These are phyloP conservation scores for Saccostrea echinata DNA, from an alignment of 1,140 invertebrate species.

Conservation along the genomic window DNA sequence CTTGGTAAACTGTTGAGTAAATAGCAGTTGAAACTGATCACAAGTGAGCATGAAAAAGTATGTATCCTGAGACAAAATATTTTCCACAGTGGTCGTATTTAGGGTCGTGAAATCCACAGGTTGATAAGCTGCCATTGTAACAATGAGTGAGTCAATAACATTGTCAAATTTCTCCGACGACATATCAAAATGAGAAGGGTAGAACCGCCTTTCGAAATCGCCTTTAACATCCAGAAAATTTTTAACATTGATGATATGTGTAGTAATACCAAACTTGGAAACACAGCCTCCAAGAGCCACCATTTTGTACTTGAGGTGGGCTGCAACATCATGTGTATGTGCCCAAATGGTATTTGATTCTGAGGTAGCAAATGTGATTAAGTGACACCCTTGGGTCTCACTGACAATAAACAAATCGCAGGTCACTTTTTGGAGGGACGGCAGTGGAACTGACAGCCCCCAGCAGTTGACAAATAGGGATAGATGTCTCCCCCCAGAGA, in stretches of 20 bases:
- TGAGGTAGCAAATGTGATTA: slow-evolving; percentile 59
- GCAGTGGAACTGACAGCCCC: slow-evolving; percentile 59
- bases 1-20: slow-evolving; percentile 69
- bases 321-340: slow-evolving; percentile 54
- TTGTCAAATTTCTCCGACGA: slow-evolving; percentile 62
- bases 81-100: slow-evolving; percentile 50
- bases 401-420: slow-evolving; percentile 63
- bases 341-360: slow-evolving; percentile 10
- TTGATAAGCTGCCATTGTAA: slow-evolving; percentile 68
- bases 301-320: slow-evolving; percentile 61
- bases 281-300: slow-evolving; percentile 69
- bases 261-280: slow-evolving; percentile 67
- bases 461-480: slow-evolving; percentile 62
- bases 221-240: slow-evolving; percentile 42
- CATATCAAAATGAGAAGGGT: slow-evolving; percentile 66
- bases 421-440: slow-evolving; percentile 49
- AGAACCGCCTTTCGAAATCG: slow-evolving; percentile 55
- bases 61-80: slow-evolving; percentile 42
- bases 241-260: slow-evolving; percentile 61
- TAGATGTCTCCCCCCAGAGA: slow-evolving; percentile 47
- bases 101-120: slow-evolving; percentile 59
- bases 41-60: slow-evolving; percentile 71
- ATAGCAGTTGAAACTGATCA: slow-evolving; percentile 73
- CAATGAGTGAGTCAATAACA: slow-evolving; percentile 59
- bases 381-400: slow-evolving; percentile 55